Evolutionary conservation across 2,888 invertebrate genomes (phyloP).

Genomic region (Neoascia interrupta): DNA sequence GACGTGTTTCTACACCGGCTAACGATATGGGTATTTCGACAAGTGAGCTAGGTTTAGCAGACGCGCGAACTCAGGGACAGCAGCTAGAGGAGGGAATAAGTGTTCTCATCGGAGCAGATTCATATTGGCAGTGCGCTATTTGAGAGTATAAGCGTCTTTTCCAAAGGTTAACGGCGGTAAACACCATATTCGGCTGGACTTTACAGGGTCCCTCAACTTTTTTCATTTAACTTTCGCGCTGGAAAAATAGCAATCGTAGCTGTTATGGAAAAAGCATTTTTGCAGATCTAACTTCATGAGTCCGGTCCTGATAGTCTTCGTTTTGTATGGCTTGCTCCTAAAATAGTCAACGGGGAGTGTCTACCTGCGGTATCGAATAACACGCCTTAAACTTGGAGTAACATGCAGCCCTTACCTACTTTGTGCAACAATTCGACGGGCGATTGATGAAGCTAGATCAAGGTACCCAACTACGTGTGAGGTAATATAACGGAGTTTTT

Average conservation of each 20-base stretch:
- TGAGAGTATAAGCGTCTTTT: too few relatives aligned
- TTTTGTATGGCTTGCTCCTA: slow-evolving; percentile 26
- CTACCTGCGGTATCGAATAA: slow-evolving; percentile 15
- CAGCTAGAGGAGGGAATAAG: background rate
- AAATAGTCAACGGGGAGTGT: background rate
- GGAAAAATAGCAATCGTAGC: slow-evolving; percentile 14
- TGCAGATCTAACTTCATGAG: slow-evolving; percentile 8
- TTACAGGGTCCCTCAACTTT: slow-evolving; percentile 35
- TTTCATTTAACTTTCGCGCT: slow-evolving; percentile 13
- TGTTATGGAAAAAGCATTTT: slow-evolving; percentile 25
- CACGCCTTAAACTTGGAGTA: slow-evolving; percentile 13
- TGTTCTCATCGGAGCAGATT: background rate
- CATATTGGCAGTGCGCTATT: background rate
- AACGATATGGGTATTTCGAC: too few relatives aligned
- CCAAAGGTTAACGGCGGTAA: too few relatives aligned
- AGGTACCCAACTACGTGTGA: too few relatives aligned
- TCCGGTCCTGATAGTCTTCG: slow-evolving; percentile 11
- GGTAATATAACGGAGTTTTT: background rate
- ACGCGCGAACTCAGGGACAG: background rate
- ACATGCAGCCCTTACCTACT: slow-evolving; percentile 9
- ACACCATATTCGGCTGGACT: slow-evolving; percentile 41
- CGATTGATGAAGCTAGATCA: too few relatives aligned
- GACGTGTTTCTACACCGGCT: too few relatives aligned
- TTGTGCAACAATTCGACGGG: too few relatives aligned
- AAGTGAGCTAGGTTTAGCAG: background rate